Evolutionary conservation across 1,140 invertebrate genomes (phyloP).

Genomic region (Gonatopus flavifemur): DNA sequence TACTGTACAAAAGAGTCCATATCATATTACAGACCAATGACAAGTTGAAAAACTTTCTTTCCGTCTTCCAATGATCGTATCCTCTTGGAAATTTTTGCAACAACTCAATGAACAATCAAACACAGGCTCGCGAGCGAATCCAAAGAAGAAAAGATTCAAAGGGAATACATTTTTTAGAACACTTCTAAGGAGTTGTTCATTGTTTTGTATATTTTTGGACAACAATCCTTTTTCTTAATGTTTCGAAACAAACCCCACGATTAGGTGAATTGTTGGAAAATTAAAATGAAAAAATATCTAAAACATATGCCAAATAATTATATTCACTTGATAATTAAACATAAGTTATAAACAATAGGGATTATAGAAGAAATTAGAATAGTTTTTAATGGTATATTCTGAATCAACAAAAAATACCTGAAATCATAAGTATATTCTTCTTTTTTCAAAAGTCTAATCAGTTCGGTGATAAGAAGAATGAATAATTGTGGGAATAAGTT

Average conservation of each 20-base stretch:
- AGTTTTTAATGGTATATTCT: too few relatives aligned
- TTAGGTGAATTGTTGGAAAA: neutral
- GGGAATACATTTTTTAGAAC: neutral
- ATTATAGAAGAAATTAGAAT: too few relatives aligned
- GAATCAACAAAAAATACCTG: too few relatives aligned
- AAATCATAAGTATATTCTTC: too few relatives aligned
- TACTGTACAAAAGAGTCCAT: constrained; percentile 10
- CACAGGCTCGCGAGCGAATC: neutral
- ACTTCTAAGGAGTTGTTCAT: constrained; percentile 15
- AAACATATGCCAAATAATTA: neutral
- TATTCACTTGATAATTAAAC: neutral
- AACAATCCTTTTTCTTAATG: constrained; percentile 16
- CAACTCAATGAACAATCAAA: constrained; percentile 2
- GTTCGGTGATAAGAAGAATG: too few relatives aligned
- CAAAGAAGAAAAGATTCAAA: neutral
- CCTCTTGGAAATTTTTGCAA: constrained; percentile 16
- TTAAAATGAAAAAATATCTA: neutral
- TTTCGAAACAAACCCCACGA: constrained; percentile 9
- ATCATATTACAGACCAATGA: constrained; percentile 7
- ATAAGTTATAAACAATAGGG: neutral
- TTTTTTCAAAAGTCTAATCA: too few relatives aligned
- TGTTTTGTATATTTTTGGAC: constrained; percentile 29
- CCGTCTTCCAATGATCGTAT: constrained; percentile 20
- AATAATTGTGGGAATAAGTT: too few relatives aligned
- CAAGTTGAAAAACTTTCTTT: constrained; percentile 15